Base-by-base conservation (phyloP, 2,888 invertebrate genomes). In the Tinea trinotella region DNA sequence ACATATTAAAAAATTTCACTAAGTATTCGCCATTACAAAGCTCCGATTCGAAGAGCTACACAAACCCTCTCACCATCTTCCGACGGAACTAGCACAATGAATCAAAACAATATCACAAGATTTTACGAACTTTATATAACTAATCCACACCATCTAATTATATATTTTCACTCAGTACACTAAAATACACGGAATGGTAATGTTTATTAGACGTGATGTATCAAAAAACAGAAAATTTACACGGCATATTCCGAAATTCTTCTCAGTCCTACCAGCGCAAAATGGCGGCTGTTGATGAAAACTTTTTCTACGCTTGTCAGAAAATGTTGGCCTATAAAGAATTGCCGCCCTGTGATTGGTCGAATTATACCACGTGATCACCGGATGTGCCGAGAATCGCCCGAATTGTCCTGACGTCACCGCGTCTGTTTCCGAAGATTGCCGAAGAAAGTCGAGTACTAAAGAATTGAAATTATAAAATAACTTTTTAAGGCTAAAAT, bases 231-330 rank as follows among this genome's bases (percentile, higher is more conserved):
- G 89, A 86, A 88, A 88, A 89, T 89, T 90, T 89, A 89, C 86
- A 88, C 87, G 88, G 89, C 89, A 89, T 90, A 89, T 88, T 89
- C 89, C 88, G 88, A 90, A 91, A 89, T 90, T 90, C 90, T 88
- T 89, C 90, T 89, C 88, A 90, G 90, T 90, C 90, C 89, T 89
- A 88, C 88, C 90, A 90, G 90, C 90, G 90, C 93, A 95, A 95
- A 92, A 95, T 95, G 95, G 95, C 94, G 93, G 94, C 93, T 93
- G 92, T 93, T 93, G 93, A 93, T 93, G 93, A 93, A 90, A 93
- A 94, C 91, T 94, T 94, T 93, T 94, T 93, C 92, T 93, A 93
- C 93, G 93, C 94, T 94, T 94, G 94, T 94, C 94, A 94, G 91
- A 92, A 92, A 85, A 85, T 84, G 87, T 87, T 87, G 84, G 87